A percentile compares a stretch with the other conserved stretches of the same genome.
Evolutionary conservation across 2,888 invertebrate species (phyloP).

Genomic region (Cryptophagus acutangulus): DNA sequence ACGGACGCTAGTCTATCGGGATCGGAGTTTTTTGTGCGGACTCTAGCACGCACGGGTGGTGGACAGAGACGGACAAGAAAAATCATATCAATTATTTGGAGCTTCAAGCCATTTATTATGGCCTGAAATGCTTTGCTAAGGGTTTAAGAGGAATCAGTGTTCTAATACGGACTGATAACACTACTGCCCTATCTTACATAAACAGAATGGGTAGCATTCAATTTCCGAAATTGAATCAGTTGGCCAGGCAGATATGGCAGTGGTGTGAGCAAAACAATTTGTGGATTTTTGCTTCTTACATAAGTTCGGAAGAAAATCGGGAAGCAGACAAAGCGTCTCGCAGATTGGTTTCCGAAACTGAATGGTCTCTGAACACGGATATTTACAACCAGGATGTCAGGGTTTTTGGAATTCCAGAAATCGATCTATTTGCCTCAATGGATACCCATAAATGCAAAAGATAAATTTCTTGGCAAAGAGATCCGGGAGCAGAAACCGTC

Average conservation of each 20-base stretch:
- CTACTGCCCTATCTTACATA: conserved; percentile 14
- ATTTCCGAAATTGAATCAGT: conserved; percentile 18
- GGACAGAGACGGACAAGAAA: conserved; percentile 15
- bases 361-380: conserved; percentile 6
- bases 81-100: conserved; percentile 24
- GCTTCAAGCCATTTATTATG: conserved; percentile 20
- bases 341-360: conserved; percentile 9
- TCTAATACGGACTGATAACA: conserved; percentile 22
- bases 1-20: too few species aligned
- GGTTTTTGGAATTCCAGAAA: conserved; percentile 17
- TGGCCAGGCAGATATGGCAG: conserved; percentile 25
- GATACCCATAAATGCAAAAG: too few species aligned
- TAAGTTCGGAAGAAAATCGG: conserved; percentile 15
- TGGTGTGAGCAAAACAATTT: conserved; percentile 16
- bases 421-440: conserved; percentile 31
- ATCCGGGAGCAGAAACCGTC: conserved; percentile 16
- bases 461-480: conserved; percentile 19
- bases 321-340: conserved; percentile 15
- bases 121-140: conserved; percentile 23
- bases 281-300: conserved; percentile 18
- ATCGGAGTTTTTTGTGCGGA: conserved; percentile 18
- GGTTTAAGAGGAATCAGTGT: conserved; percentile 15
- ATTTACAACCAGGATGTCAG: conserved; percentile 11
- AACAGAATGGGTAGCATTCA: conserved; percentile 26
- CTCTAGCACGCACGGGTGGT: conserved; percentile 16